Evolutionary conservation across 2,888 invertebrate genomes (phyloP).

Genomic region (Drosophila parthenogenetica): DNA sequence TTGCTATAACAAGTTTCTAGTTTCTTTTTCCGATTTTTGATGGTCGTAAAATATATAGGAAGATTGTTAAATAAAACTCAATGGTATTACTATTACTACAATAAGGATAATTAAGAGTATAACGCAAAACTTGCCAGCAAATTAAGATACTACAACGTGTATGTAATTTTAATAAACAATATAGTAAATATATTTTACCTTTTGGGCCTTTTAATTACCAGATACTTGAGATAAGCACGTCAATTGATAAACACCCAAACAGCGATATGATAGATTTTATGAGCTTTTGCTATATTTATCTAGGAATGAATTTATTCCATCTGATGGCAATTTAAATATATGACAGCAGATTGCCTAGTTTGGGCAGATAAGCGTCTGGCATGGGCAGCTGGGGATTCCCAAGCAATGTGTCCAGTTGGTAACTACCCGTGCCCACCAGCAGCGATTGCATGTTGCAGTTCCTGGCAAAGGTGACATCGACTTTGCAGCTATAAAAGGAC

Average conservation of each 20-base stretch:
- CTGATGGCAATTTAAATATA: conserved; percentile 42
- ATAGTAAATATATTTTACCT: conserved; percentile 20
- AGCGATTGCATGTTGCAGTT: conserved; percentile 95
- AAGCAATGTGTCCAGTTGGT: conserved; percentile 86
- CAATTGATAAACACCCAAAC: neutral
- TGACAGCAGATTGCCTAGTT: conserved; percentile 89
- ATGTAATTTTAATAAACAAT: conserved; percentile 40
- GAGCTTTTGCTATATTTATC: no score
- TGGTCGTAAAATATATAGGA: conserved; percentile 29
- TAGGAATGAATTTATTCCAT: neutral
- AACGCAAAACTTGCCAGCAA: conserved; percentile 21
- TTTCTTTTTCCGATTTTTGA: conserved; percentile 31
- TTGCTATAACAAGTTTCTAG: conserved; percentile 8
- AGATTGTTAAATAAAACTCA: conserved; percentile 21
- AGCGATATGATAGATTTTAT: conserved; percentile 7
- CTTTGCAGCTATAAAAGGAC: conserved; percentile 89
- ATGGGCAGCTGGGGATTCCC: conserved; percentile 87
- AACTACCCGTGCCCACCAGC: conserved; percentile 94
- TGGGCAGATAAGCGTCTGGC: conserved; percentile 90
- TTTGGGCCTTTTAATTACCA: conserved; percentile 17
- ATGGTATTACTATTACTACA: conserved; percentile 26
- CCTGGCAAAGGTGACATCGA: conserved; percentile 95
- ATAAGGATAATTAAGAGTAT: conserved; percentile 27
- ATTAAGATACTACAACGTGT: conserved; percentile 12
- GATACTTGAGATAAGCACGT: no score